These are phyloP conservation scores for Hedya salicella DNA, from an alignment of 2,888 invertebrate genomes.

Conservation along the genomic window DNA sequence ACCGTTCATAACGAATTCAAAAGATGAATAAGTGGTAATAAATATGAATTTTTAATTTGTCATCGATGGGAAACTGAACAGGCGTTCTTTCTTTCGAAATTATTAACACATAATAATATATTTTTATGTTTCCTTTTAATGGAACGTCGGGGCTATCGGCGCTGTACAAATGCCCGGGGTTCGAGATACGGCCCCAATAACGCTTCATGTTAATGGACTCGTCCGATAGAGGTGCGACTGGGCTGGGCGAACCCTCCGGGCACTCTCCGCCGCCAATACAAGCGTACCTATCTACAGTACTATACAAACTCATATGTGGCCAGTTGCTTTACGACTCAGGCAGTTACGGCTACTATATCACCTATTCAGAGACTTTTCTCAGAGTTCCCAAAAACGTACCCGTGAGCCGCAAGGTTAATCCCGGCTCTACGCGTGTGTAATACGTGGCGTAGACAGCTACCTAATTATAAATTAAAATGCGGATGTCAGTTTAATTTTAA, in stretches of 20 bases:
- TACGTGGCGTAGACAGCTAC: slow-evolving; percentile 12
- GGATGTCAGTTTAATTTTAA: slow-evolving; percentile 36
- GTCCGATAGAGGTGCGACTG: slow-evolving; percentile 60
- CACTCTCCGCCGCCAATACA: slow-evolving; percentile 41
- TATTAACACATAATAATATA: slow-evolving; percentile 85
- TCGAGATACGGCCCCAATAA: slow-evolving; percentile 76
- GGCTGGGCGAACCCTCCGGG: slow-evolving; percentile 45
- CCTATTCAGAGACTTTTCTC: slow-evolving; percentile 19
- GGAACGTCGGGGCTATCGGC: slow-evolving; percentile 77
- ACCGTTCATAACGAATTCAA: slow-evolving; percentile 59
- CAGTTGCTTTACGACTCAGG: slow-evolving; percentile 30
- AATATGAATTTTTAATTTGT: slow-evolving; percentile 72
- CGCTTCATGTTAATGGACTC: slow-evolving; percentile 76
- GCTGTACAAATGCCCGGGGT: slow-evolving; percentile 59
- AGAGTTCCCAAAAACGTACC: slow-evolving; percentile 8
- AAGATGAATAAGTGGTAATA: slow-evolving; percentile 60
- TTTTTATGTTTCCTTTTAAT: slow-evolving; percentile 83
- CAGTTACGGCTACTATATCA: slow-evolving; percentile 10
- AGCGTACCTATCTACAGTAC: slow-evolving; percentile 24
- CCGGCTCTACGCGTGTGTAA: slow-evolving; percentile 5
- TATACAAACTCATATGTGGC: slow-evolving; percentile 41
- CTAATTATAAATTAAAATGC: slow-evolving; percentile 40
- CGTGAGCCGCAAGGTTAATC: slow-evolving; percentile 15
- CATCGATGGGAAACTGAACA: slow-evolving; percentile 57
- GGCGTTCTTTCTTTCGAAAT: slow-evolving; percentile 75